Evolutionary conservation across 2,797 vertebrate genomes (phyloP), one percentile per base, ranked within the genome.

Genomic region (Phrynocephalus guinanensis): DNA sequence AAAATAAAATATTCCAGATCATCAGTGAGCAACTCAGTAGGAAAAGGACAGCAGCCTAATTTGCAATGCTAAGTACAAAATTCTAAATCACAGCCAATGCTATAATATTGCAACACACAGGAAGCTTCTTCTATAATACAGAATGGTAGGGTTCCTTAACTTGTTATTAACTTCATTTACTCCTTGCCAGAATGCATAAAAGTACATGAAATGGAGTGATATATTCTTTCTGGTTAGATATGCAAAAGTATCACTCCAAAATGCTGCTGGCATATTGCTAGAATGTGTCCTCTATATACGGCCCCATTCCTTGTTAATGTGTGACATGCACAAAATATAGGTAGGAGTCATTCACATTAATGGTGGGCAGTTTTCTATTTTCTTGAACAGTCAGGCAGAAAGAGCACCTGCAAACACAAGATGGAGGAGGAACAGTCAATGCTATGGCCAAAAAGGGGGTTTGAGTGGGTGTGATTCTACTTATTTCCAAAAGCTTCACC

Each of bases 141-240:
- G 13, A 88, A 28, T 83, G 88, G 24, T 87, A 94, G 60, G 1
- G 22, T n/a, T 90, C 72, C 86, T 87, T 87, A 90, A 85, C 72
- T 94, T n/a, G n/a, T n/a, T 79, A 92, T 52, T 66, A 90, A 90
- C n/a, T 92, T 88, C 11, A 87, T 93, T 92, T 90, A 88, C 75
- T 84, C 85, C 79, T 84, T 90, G 30, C 44, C 73, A 91, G 60
- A 88, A 90, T 70, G 83, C 18, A 48, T 77, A 72, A 76, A 91
- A 86, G 48, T n/a, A 7, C 1, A 79, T 30, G 77, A 82, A 88
- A 82, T 79, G 0, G 86, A 89, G 70, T 26, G 13, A 20, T 30
- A 6, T 84, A 77, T 66, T 90, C 75, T 75, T 33, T 90, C 63
- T 86, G 67, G 6, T 92, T 91, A 86, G 6, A 81, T 79, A 88